These are phyloP conservation scores for Lucinisca nassula DNA, from an alignment of 2,888 invertebrate species.

Conservation along the genomic window DNA sequence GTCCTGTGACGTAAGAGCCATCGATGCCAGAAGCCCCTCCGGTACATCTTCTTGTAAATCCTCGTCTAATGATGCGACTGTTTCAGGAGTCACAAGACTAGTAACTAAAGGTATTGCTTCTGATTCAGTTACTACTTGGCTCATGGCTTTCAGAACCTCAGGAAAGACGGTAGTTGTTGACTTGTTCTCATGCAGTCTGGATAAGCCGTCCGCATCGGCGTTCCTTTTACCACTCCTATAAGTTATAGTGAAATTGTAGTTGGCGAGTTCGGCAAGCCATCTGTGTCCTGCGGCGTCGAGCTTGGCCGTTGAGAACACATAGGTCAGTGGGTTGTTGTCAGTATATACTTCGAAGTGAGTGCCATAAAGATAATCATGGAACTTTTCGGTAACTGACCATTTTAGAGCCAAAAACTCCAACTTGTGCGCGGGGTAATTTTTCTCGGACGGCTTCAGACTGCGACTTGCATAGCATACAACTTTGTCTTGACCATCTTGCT, in stretches of 20 bases:
- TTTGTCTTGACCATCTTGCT: background rate
- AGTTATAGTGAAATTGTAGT: slow-evolving; percentile 23
- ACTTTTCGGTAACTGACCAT: slow-evolving; percentile 49
- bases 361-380: slow-evolving; percentile 49
- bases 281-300: slow-evolving; percentile 36
- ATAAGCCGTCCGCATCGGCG: slow-evolving; percentile 15
- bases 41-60: too few relatives aligned
- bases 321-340: slow-evolving; percentile 20
- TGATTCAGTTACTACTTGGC: too few relatives aligned
- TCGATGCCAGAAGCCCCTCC: too few relatives aligned
- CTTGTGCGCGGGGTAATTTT: slow-evolving; percentile 40
- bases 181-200: background rate
- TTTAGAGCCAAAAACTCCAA: slow-evolving; percentile 47
- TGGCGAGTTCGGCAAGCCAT: slow-evolving; percentile 39
- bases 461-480: background rate
- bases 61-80: too few relatives aligned
- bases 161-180: background rate
- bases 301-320: slow-evolving; percentile 14
- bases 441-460: background rate
- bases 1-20: too few relatives aligned
- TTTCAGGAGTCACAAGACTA: too few relatives aligned
- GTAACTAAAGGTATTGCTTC: too few relatives aligned
- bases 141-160: slow-evolving; percentile 42
- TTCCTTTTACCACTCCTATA: slow-evolving; percentile 39
- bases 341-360: slow-evolving; percentile 11